These are phyloP conservation scores for Periophthalmus modestus DNA, from an alignment of 2,113 vertebrate species.

Conservation along the genomic window DNA sequence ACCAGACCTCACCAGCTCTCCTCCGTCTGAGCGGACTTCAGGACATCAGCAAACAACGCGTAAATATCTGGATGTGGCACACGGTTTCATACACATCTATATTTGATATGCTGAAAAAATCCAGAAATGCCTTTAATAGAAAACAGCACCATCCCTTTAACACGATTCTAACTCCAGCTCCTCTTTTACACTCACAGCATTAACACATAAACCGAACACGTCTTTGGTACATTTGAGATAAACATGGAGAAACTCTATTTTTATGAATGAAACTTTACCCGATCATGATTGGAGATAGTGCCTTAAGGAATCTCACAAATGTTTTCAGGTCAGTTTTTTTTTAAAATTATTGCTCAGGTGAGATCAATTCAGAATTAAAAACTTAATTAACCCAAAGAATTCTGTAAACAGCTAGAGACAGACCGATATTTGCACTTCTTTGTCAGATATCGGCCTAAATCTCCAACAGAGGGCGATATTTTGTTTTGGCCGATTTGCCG, in stretches of 20 bases:
- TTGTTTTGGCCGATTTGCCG: no score
- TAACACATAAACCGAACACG: slow-evolving; percentile 30
- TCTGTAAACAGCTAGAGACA: neutral
- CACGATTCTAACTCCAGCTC: slow-evolving; percentile 3
- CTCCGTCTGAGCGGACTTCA: neutral
- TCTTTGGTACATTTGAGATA: neutral
- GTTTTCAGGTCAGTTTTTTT: neutral
- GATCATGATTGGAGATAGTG: neutral
- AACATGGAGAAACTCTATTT: neutral
- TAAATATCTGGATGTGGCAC: neutral
- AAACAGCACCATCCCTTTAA: neutral
- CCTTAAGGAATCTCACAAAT: neutral
- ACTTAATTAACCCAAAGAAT: neutral
- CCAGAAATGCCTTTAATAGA: neutral
- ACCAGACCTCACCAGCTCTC: neutral
- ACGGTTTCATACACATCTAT: neutral
- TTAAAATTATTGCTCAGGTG: slow-evolving; percentile 5
- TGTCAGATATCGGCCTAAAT: no score
- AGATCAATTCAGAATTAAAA: neutral
- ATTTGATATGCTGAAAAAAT: neutral
- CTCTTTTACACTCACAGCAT: slow-evolving; percentile 37
- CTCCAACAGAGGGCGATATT: no score
- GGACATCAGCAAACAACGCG: neutral
- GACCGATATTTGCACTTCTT: no score
- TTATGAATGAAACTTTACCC: neutral